Percentiles rank a stretch among this genome's conserved stretches.
phyloP scores from a whole-genome alignment of 92 coral and sea anemone genomes.

The Zoanthus sansibaricus region DNA sequence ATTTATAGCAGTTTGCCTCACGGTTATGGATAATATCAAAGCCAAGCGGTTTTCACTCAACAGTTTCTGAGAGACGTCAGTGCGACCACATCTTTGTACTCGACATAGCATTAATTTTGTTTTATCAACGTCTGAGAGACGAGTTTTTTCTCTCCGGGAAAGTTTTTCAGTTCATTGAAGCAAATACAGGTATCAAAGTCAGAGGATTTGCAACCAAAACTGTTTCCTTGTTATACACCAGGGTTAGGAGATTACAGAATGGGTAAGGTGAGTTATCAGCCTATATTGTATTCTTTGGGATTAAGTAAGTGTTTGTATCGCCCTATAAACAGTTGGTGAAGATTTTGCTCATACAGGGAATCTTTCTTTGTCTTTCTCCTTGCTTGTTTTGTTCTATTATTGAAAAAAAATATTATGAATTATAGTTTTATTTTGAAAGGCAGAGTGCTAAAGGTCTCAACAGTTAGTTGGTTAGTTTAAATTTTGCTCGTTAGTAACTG shows the following conservation, averaged over 20 bases:
- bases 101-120: not conserved
- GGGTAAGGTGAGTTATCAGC: conserved; percentile 41
- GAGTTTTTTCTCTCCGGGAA: not conserved
- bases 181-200: not conserved
- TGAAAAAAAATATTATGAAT: no score
- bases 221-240: not conserved
- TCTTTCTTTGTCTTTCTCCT: no score
- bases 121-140: not conserved
- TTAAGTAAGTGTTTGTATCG: not conserved
- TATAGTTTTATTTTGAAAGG: no score
- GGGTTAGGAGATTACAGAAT: not conserved
- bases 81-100: not conserved
- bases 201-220: not conserved
- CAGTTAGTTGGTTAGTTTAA: no score
- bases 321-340: not conserved
- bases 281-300: not conserved
- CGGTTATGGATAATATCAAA: not conserved
- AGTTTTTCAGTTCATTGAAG: not conserved
- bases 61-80: conserved; percentile 1
- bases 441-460: no score
- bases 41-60: not conserved
- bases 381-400: no score
- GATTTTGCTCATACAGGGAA: not conserved
- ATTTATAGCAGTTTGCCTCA: conserved; percentile 25
- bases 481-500: no score